Conservation (phyloP, 2,797 vertebrate species). For the Sphaeramia orbicularis region DNA sequence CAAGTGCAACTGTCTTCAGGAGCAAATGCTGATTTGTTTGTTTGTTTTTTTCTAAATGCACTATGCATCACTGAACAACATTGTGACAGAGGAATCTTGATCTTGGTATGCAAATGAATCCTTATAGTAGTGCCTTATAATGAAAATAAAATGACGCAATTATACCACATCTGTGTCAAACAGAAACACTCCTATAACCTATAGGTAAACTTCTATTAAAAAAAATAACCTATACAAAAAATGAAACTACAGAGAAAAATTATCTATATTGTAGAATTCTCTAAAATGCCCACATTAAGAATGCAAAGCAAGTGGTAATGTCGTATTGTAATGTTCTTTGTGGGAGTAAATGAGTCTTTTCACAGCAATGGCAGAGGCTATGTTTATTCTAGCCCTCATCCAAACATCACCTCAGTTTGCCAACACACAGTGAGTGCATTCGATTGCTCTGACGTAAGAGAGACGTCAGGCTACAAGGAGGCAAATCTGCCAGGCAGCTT, state of each 20-base stretch:
- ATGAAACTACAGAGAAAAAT: background rate
- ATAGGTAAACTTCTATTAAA: background rate
- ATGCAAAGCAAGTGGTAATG: slow-evolving; percentile 48
- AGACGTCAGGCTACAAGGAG: slow-evolving; percentile 59
- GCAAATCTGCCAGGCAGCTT: slow-evolving; percentile 27
- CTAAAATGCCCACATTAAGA: slow-evolving; percentile 11
- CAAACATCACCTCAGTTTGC: slow-evolving; percentile 67
- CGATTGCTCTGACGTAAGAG: slow-evolving; percentile 58
- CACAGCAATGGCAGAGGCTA: slow-evolving; percentile 56
- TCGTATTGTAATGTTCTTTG: slow-evolving; percentile 48
- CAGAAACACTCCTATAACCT: background rate
- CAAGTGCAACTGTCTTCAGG: slow-evolving; percentile 19
- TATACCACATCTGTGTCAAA: background rate
- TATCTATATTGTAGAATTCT: background rate
- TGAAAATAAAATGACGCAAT: background rate
- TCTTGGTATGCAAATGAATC: slow-evolving; percentile 1
- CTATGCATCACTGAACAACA: slow-evolving; percentile 4
- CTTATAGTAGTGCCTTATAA: background rate
- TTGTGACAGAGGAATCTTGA: slow-evolving; percentile 8
- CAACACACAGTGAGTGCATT: slow-evolving; percentile 50
- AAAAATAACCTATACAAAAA: background rate
- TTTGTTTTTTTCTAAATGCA: slow-evolving; percentile 21
- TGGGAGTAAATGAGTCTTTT: slow-evolving; percentile 68
- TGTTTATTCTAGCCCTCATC: slow-evolving; percentile 67
- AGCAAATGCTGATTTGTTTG: slow-evolving; percentile 1